Evolutionary conservation across 2,797 vertebrate species (phyloP).

Genomic region (Champsocephalus gunnari): DNA sequence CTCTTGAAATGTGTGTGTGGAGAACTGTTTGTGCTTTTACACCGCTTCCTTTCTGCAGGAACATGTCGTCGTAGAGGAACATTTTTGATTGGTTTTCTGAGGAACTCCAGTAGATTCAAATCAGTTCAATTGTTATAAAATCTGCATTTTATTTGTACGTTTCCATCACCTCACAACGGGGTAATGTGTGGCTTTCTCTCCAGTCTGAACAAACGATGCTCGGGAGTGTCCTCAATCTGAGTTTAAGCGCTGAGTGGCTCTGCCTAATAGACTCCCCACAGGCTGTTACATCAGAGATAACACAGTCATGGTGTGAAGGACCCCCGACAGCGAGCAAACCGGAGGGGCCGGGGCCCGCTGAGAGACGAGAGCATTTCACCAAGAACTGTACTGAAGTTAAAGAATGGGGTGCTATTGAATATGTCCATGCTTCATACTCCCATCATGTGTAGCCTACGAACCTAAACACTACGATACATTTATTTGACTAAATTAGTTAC

Average conservation of each 20-base stretch:
- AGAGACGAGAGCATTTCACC: neutral
- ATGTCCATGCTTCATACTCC: too few relatives aligned
- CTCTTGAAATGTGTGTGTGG: neutral
- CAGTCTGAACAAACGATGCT: neutral
- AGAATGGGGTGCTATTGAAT: too few relatives aligned
- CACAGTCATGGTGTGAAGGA: constrained; percentile 35
- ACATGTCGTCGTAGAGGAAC: neutral
- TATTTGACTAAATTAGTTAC: too few relatives aligned
- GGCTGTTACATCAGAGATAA: constrained; percentile 37
- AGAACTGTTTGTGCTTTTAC: neutral
- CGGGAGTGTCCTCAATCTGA: constrained; percentile 13
- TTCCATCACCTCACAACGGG: neutral
- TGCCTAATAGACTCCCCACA: constrained; percentile 27
- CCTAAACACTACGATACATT: too few relatives aligned
- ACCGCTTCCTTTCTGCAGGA: neutral
- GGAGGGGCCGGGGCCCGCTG: constrained; percentile 18
- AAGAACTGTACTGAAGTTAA: too few relatives aligned
- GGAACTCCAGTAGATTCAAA: neutral
- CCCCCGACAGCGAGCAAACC: constrained; percentile 34
- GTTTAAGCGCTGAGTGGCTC: constrained; percentile 13
- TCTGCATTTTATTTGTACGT: neutral
- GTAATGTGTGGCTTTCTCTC: neutral
- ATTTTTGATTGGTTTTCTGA: neutral
- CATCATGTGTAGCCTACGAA: too few relatives aligned
- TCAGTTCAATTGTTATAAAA: neutral